phyloP scores from a whole-genome alignment of 1,140 invertebrate species.

The Elymnias hypermnestra region DNA sequence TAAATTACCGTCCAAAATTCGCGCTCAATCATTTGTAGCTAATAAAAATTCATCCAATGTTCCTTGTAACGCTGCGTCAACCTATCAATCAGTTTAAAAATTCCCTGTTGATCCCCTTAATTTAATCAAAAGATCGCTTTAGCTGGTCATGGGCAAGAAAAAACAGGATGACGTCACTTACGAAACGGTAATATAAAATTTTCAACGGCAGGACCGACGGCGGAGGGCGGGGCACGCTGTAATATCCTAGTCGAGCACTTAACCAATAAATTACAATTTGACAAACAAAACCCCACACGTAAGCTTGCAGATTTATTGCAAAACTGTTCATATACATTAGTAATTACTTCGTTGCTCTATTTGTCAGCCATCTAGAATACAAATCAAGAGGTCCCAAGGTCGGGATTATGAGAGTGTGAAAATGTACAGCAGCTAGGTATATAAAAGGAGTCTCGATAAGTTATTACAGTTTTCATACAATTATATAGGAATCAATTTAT shows the following conservation, averaged over 20 bases:
- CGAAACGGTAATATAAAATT: constrained; percentile 68
- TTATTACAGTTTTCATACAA: too few species aligned
- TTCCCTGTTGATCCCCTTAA: constrained; percentile 69
- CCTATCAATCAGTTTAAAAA: constrained; percentile 71
- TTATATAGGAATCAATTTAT: too few species aligned
- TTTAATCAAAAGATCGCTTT: constrained; percentile 73
- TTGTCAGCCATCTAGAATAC: too few species aligned
- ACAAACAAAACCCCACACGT: constrained; percentile 65
- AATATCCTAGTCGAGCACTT: constrained; percentile 65
- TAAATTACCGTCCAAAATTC: constrained; percentile 50
- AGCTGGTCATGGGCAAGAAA: constrained; percentile 65
- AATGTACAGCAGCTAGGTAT: too few species aligned
- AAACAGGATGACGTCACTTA: constrained; percentile 65
- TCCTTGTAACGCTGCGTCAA: constrained; percentile 63
- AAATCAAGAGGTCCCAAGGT: too few species aligned
- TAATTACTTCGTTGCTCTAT: background rate
- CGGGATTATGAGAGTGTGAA: too few species aligned
- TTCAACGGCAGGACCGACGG: constrained; percentile 37
- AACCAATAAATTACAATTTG: constrained; percentile 72
- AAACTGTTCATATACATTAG: constrained; percentile 14
- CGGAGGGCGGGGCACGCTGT: constrained; percentile 36
- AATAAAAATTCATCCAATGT: constrained; percentile 63
- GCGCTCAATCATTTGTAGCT: constrained; percentile 60
- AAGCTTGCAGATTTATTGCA: constrained; percentile 61
- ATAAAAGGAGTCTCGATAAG: too few species aligned